phyloP scores from a whole-genome alignment of 2,797 vertebrate genomes.

The Argyrosomus regius region DNA sequence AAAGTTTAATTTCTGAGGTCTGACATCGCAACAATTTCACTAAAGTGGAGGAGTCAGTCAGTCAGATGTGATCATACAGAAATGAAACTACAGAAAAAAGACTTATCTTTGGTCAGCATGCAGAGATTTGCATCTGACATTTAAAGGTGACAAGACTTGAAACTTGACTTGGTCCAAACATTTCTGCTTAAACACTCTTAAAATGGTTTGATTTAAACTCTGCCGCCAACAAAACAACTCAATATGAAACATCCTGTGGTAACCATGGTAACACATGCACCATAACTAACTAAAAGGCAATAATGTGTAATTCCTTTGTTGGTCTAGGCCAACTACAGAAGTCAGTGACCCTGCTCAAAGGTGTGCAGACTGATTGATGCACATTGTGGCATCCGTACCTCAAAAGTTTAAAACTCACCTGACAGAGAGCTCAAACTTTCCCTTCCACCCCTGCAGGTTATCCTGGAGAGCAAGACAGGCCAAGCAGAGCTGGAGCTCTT shows the following conservation, averaged over 20 bases:
- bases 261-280: not conserved
- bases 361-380: not conserved
- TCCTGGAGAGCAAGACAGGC: conserved; percentile 89
- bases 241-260: not conserved
- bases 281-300: not conserved
- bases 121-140: too few species aligned
- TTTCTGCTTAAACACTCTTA: too few species aligned
- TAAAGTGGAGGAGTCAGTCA: too few species aligned
- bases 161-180: too few species aligned
- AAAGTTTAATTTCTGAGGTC: too few species aligned
- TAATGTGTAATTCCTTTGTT: not conserved
- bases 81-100: too few species aligned
- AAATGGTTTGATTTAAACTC: too few species aligned
- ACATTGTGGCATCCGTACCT: not conserved
- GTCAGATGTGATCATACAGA: too few species aligned
- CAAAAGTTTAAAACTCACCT: not conserved
- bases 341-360: not conserved
- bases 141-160: too few species aligned
- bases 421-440: not conserved
- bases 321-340: not conserved
- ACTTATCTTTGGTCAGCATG: too few species aligned
- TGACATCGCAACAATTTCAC: too few species aligned
- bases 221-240: too few species aligned
- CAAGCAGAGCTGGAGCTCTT: conserved; percentile 94
- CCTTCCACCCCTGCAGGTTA: conserved; percentile 86